Evolutionary conservation across 1,140 invertebrate species (phyloP), one percentile per base, ranked within the genome.

Genomic region (Oreohelix idahoensis): DNA sequence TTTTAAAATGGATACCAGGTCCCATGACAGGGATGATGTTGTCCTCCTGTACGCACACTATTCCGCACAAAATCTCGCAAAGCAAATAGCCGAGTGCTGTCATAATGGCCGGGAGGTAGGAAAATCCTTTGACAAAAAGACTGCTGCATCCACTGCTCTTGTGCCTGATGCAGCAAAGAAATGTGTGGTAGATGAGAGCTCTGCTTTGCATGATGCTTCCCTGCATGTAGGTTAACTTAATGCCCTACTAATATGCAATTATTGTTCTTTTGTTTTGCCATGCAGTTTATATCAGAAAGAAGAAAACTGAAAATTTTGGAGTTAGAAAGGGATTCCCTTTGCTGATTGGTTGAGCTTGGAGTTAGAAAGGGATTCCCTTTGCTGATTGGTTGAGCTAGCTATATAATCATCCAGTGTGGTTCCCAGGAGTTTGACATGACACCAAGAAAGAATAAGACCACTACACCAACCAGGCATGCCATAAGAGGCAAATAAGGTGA

Each of bases 41-140:
- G 90, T 91, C 20, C 83, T 91, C 36, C 80, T 91, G 26, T 91
- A 90, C 84, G 88, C 88, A 23, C 90, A 91, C 38, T 87, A 89
- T 17, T 87, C 87, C n/a, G 89, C 89, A 88, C 84, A 87, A 23
- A 66, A 81, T 20, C 74, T 91, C 69, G 89, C 90, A 13, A 81
- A 81, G 75, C 84, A 89, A 42, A 88, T 90, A 49, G 88, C 86
- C 0, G 79, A 82, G 20, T 63, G 86, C 29, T 90, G 89, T 49
- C 42, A 58, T 49, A 79, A 83, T 79, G 85, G 81, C 63, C 63
- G 79, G 74, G 66, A 58, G n/a, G 76, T 70, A 36, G 38, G 70
- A 77, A 5, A 45, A 45, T n/a, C 51, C 69, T 45, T 26, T 58
- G 53, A 58, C 35, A 35, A 4, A 23, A 26, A 29, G n/a, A 8